Evolutionary conservation across 2,797 vertebrate genomes (phyloP).

Genomic region (Nyctibius grandis): DNA sequence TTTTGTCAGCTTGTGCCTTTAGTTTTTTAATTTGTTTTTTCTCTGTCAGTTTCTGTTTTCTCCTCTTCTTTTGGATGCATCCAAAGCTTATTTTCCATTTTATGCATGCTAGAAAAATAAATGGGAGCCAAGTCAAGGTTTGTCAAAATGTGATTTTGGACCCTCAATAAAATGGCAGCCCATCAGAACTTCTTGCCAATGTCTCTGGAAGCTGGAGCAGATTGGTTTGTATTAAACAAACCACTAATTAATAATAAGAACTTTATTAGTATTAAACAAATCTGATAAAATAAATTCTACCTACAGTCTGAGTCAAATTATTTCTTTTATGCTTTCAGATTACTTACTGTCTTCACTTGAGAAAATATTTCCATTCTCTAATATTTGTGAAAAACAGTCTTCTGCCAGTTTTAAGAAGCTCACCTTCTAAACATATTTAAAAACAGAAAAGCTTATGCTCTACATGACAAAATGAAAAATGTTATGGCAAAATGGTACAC

Average conservation of each 20-base stretch:
- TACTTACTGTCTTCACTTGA: neutral
- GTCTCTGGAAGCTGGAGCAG: neutral
- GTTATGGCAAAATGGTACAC: neutral
- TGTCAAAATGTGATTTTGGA: neutral
- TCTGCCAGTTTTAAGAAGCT: neutral
- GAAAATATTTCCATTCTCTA: neutral
- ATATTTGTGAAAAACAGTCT: neutral
- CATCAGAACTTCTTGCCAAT: neutral
- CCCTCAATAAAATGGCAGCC: neutral
- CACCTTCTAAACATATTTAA: neutral
- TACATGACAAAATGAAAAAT: neutral
- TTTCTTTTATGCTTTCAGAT: neutral
- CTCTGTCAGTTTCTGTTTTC: neutral
- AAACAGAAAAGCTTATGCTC: neutral
- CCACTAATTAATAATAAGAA: neutral
- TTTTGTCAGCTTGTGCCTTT: neutral
- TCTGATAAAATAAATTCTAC: neutral
- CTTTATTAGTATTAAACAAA: neutral
- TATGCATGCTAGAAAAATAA: neutral
- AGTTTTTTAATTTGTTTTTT: neutral
- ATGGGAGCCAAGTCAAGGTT: fast-evolving
- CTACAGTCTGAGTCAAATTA: neutral
- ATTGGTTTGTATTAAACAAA: neutral
- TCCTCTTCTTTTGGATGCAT: neutral
- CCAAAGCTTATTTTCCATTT: neutral